Evolutionary conservation across 2,797 vertebrate genomes (phyloP).

Genomic region (Siniperca obscura): DNA sequence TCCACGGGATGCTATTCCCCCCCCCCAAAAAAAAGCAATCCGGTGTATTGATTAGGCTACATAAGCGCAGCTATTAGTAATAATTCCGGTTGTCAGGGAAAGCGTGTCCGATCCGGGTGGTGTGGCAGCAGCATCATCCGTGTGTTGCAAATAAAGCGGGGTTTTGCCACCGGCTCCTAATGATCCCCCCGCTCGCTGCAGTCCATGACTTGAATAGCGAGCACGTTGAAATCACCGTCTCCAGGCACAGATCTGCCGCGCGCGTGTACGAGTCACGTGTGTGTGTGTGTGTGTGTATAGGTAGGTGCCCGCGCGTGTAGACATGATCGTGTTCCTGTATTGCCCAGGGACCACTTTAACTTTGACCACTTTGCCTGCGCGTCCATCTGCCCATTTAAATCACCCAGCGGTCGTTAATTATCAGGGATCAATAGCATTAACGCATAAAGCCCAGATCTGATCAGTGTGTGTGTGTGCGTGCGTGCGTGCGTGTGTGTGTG

Average conservation of each 20-base stretch:
- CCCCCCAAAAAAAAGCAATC: slow-evolving; percentile 36
- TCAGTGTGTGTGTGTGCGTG: slow-evolving; percentile 21
- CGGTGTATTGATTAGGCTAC: slow-evolving; percentile 62
- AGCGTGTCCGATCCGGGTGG: slow-evolving; percentile 56
- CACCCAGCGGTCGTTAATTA: slow-evolving; percentile 75
- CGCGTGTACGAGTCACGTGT: slow-evolving; percentile 47
- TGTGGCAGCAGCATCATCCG: slow-evolving; percentile 56
- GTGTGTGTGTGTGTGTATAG: slow-evolving; percentile 38
- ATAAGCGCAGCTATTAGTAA: slow-evolving; percentile 66
- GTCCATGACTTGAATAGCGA: slow-evolving; percentile 81
- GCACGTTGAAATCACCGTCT: slow-evolving; percentile 71
- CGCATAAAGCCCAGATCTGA: slow-evolving; percentile 60
- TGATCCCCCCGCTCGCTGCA: slow-evolving; percentile 71
- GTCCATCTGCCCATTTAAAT: slow-evolving; percentile 68
- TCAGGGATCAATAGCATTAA: slow-evolving; percentile 80
- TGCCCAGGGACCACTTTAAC: slow-evolving; percentile 75
- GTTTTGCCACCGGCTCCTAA: slow-evolving; percentile 71
- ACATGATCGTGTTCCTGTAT: slow-evolving; percentile 50
- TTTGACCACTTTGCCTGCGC: slow-evolving; percentile 70
- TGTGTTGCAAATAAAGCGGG: slow-evolving; percentile 65
- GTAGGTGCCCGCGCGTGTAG: slow-evolving; percentile 51
- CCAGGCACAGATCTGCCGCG: slow-evolving; percentile 50
- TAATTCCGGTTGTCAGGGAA: slow-evolving; percentile 63
- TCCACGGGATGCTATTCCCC: slow-evolving; percentile 35
- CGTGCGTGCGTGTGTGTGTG: slow-evolving; percentile 24